Base-by-base conservation (phyloP, 2,888 invertebrate genomes). In the Hirtodrosophila histrioides region DNA sequence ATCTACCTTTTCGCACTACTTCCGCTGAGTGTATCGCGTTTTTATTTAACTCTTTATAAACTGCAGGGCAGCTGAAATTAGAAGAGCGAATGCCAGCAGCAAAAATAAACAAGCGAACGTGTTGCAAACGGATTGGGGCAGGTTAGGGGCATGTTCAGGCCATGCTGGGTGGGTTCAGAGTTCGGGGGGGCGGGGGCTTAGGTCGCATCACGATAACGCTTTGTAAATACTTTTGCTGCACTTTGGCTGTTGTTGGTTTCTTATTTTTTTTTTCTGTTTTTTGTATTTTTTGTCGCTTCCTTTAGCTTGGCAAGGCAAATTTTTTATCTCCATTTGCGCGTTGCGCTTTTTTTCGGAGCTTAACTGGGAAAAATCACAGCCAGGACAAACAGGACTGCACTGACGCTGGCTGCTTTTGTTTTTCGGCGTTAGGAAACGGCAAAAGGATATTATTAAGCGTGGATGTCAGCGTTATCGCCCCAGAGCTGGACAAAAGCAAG, bases 211-310 rank as follows among this genome's bases (percentile, higher is more conserved):
- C 75, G 82, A 83, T 83, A 83, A 82, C 86, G 86, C 82, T 82
- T 87, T 85, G 82, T 87, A 82, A 82, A 82, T 82, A 82, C 88
- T 82, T 86, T 85, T 86, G 83, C 83, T 86, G 88, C 86, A 83
- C 88, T 88, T 86, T 87, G 83, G 64, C 83, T 72, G 79, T 74
- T 74, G 75, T 75, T 78, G 53, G 66, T 74, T 69, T 77, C 9
- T 6, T 69, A 62, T 58, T 60, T 56, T 51, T 48, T 40, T 46
- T 62, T 58, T 60, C 60, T 66, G 35, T 44, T 55, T 61, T 66
- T 48, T 48, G 27, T 27, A 27, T 64, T 81, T 78, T 72, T 75
- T 75, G 80, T 72, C 86, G 80, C 71, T 86, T 86, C 88, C 85
- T 86, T 88, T 75, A 64, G 67, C 65, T 75, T 78, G 79, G 86